Evolutionary conservation across 1,140 invertebrate species (phyloP), one percentile per base, ranked within the genome.

Genomic region (Ylistrum balloti): DNA sequence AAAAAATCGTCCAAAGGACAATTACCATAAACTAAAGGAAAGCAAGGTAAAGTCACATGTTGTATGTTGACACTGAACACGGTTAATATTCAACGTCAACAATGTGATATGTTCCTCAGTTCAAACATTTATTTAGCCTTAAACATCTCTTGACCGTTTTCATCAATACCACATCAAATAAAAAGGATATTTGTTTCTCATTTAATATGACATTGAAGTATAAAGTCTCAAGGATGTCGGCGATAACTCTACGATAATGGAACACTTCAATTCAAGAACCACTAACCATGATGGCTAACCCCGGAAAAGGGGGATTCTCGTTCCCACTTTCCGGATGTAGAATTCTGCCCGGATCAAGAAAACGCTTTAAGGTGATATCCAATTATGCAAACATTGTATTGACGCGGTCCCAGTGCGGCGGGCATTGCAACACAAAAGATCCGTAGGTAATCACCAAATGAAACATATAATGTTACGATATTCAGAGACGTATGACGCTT

Each of bases 201-300:
- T 74, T n/a, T 28, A 28, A 74, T 28, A 11, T 74, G 15, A 28
- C 28, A 28, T 74, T 74, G n/a, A 11, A 74, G n/a, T 17, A 74
- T 74, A 22, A 74, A 74, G 0, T 28, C 56, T 28, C 13, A 28
- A 1, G 22, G 56, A 74, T 74, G 56, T n/a, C 56, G 1, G 17
- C 56, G 56, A 74, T 74, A 74, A 28, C 22, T 17, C 9, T 7
- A 28, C 56, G 56, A 74, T 74, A 74, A 74, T 0, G 1, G n/a
- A 17, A 5, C n/a, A 22, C 5, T 5, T 74, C 56, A 74, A 13
- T 1, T 13, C 56, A 28, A 1, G 45, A 74, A 74, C 56, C 22
- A 74, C 56, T 74, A 74, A 74, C 56, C 56, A 74, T 74, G 56
- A 74, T 74, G 56, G 56, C 56, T 74, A 28, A 74, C 56, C 56